Conservation (phyloP, 2,113 vertebrate genomes). For the Cynocephalus volans region DNA sequence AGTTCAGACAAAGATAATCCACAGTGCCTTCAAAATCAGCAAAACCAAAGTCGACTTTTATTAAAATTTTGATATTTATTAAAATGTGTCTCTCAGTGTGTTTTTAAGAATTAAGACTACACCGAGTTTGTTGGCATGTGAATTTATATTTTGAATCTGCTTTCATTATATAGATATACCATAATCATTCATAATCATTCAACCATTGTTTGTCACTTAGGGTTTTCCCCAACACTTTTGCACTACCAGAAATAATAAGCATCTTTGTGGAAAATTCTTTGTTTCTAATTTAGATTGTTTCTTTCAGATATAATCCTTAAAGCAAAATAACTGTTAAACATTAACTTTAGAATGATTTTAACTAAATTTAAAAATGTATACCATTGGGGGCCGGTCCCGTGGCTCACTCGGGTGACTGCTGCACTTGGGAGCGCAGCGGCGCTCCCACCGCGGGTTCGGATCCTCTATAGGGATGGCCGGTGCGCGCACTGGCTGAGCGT, state of each 20-base stretch:
- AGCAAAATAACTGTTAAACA: conserved; percentile 40
- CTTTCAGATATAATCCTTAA: conserved; percentile 18
- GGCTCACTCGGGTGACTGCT: no score
- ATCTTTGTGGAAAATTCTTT: conserved; percentile 31
- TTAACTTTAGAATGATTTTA: conserved; percentile 5
- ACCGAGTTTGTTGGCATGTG: background rate
- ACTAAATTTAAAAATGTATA: conserved; percentile 7
- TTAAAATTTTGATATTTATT: background rate
- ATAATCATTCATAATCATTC: background rate
- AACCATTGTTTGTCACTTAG: background rate
- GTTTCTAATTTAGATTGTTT: background rate
- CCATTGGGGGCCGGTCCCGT: background rate
- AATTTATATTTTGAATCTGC: background rate
- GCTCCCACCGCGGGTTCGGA: no score
- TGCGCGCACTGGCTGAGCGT: no score
- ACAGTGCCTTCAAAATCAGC: background rate
- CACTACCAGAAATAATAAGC: conserved; percentile 28
- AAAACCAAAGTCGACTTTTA: conserved; percentile 1
- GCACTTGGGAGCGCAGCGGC: no score
- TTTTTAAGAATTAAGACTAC: background rate
- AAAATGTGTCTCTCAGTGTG: background rate
- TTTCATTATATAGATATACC: background rate
- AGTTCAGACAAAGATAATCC: background rate
- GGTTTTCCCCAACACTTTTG: background rate
- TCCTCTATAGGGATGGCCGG: no score